These are phyloP conservation scores for Apodemia duryi DNA, from an alignment of 2,888 invertebrate genomes.

Conservation along the genomic window DNA sequence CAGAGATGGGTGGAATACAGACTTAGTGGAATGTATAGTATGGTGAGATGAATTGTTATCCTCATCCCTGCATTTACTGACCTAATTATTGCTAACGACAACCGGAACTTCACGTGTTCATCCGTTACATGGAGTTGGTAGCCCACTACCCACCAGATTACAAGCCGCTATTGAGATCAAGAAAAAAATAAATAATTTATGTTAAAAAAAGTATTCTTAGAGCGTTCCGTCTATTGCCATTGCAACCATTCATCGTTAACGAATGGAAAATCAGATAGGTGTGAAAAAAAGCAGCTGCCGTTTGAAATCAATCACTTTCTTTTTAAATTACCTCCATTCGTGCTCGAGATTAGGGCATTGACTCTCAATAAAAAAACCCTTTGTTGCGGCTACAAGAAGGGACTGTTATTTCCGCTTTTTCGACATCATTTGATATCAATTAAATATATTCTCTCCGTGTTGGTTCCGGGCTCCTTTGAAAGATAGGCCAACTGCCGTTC, in stretches of 20 bases:
- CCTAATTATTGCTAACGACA: too few species aligned
- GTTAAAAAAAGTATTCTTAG: constrained; percentile 4
- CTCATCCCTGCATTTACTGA: too few species aligned
- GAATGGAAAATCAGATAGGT: constrained; percentile 36
- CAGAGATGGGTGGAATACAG: too few species aligned
- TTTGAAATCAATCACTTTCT: constrained; percentile 52
- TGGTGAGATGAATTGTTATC: too few species aligned
- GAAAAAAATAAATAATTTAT: neutral
- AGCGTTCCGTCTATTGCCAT: constrained; percentile 19
- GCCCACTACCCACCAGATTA: too few species aligned
- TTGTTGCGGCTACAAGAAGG: neutral
- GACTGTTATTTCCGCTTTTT: neutral
- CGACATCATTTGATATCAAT: neutral
- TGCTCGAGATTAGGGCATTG: constrained; percentile 35
- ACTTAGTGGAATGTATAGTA: too few species aligned
- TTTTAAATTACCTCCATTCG: constrained; percentile 38
- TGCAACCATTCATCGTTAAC: constrained; percentile 33
- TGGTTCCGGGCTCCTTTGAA: too few species aligned
- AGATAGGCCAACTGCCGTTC: too few species aligned
- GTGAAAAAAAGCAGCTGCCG: constrained; percentile 45
- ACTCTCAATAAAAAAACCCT: constrained; percentile 23
- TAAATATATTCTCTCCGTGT: too few species aligned
- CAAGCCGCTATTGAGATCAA: neutral
- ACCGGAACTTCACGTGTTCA: too few species aligned
- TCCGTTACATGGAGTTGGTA: too few species aligned